These are phyloP conservation scores for Osmoderma eremita DNA, from an alignment of 2,888 invertebrate species.

Conservation along the genomic window DNA sequence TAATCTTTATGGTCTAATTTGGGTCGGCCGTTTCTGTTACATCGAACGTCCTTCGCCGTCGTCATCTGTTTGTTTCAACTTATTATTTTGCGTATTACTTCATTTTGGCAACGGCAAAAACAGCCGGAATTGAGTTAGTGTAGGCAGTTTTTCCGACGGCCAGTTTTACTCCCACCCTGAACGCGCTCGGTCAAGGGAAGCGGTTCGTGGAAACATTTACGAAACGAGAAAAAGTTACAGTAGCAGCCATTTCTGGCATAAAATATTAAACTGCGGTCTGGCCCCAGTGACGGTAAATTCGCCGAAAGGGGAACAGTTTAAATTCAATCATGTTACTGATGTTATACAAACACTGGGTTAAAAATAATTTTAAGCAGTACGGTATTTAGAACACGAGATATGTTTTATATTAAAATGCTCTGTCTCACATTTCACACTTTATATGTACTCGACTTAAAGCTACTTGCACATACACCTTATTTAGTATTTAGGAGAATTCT, in stretches of 20 bases:
- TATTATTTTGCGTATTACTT: slow-evolving; percentile 31
- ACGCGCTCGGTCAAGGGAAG: not conserved
- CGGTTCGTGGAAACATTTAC: slow-evolving; percentile 19
- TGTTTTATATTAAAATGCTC: too few relatives aligned
- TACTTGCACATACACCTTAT: too few relatives aligned
- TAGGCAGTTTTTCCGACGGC: slow-evolving; percentile 22
- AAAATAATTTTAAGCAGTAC: not conserved
- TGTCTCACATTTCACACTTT: too few relatives aligned
- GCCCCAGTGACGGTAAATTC: slow-evolving; percentile 7
- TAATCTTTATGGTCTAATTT: slow-evolving; percentile 3
- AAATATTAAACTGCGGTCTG: slow-evolving; percentile 19
- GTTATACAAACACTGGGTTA: slow-evolving; percentile 4
- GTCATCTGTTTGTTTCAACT: slow-evolving; percentile 24
- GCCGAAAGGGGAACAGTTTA: slow-evolving; percentile 20
- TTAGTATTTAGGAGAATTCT: too few relatives aligned
- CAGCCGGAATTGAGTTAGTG: slow-evolving; percentile 30
- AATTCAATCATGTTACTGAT: slow-evolving; percentile 21
- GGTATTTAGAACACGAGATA: too few relatives aligned
- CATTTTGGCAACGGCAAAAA: slow-evolving; percentile 13
- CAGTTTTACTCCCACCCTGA: not conserved
- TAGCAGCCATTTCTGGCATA: slow-evolving; percentile 19
- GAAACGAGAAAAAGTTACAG: slow-evolving; percentile 23
- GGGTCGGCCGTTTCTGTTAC: not conserved
- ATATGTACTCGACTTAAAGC: too few relatives aligned
- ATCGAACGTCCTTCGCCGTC: slow-evolving; percentile 8